A percentile compares a stretch with the other conserved stretches of the same genome.
These are phyloP conservation scores for Clarias fuscus DNA, from an alignment of 2,797 vertebrate genomes.

Conservation along the genomic window DNA sequence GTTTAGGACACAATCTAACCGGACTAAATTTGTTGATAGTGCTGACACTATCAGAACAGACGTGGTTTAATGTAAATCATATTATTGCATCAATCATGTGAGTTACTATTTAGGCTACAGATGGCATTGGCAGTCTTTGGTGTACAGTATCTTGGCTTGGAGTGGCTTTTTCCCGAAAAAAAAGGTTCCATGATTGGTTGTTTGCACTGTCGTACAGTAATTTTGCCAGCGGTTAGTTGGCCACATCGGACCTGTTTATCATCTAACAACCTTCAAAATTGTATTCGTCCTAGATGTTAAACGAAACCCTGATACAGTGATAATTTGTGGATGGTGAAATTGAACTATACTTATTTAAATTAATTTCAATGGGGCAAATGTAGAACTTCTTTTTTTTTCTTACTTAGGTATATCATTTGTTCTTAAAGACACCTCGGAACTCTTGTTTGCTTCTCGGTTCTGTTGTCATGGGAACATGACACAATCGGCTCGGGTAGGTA, in stretches of 20 bases:
- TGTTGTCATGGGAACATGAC: slow-evolving; percentile 69
- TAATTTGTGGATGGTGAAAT: background rate
- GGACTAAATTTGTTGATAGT: background rate
- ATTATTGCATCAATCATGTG: background rate
- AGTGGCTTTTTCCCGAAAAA: background rate
- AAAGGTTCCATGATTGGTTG: background rate
- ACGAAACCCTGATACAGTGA: background rate
- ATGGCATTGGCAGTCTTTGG: slow-evolving; percentile 3
- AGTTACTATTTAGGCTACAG: background rate
- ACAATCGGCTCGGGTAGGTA: background rate
- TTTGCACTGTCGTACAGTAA: background rate
- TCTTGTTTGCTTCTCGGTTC: slow-evolving; percentile 53
- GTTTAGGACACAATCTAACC: background rate
- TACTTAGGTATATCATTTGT: slow-evolving; percentile 15
- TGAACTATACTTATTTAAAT: background rate
- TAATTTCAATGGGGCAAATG: background rate
- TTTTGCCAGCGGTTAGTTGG: background rate
- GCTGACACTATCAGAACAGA: background rate
- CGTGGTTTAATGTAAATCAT: background rate
- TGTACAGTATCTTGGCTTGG: background rate
- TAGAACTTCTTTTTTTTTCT: slow-evolving; percentile 1
- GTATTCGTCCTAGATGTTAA: no score
- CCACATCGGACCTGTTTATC: background rate
- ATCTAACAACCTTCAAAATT: background rate
- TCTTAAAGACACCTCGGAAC: slow-evolving; percentile 52